Percentiles rank a stretch among this genome's conserved stretches.
Evolutionary conservation across 2,888 invertebrate genomes (phyloP).

Genomic region (Baccha elongata): DNA sequence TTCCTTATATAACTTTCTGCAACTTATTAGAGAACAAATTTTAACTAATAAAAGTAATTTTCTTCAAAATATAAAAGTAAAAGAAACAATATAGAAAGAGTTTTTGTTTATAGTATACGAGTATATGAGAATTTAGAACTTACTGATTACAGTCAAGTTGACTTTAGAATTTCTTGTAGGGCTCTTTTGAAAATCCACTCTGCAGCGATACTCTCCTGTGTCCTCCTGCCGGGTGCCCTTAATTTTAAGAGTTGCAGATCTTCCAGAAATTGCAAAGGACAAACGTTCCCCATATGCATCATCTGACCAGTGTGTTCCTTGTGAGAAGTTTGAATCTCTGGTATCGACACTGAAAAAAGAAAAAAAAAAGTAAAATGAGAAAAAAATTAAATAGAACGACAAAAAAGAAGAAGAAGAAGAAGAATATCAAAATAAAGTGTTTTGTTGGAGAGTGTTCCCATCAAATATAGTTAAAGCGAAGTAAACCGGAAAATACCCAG

Average conservation of each 20-base stretch:
- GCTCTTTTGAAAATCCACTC: conserved; percentile 94
- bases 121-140: conserved; percentile 82
- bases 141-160: conserved; percentile 94
- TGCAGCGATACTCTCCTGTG: conserved; percentile 92
- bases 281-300: conserved; percentile 87
- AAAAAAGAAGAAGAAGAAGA: conserved; percentile 17
- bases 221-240: conserved; percentile 89
- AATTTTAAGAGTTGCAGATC: conserved; percentile 89
- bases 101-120: neutral
- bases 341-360: conserved; percentile 83
- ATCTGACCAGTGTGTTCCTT: conserved; percentile 84
- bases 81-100: neutral
- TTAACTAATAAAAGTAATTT: neutral
- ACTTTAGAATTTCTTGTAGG: conserved; percentile 94
- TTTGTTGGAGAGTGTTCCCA: conserved; percentile 38
- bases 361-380: conserved; percentile 9
- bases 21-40: too few species aligned
- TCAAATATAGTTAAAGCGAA: conserved; percentile 54
- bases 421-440: conserved; percentile 40
- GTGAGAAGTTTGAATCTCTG: conserved; percentile 83
- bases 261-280: conserved; percentile 89
- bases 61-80: neutral
- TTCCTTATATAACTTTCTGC: too few species aligned
- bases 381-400: conserved; percentile 3
- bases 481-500: conserved; percentile 35